Evolutionary conservation across 2,888 invertebrate genomes (phyloP).

Genomic region (Leptarthrus brevirostris): DNA sequence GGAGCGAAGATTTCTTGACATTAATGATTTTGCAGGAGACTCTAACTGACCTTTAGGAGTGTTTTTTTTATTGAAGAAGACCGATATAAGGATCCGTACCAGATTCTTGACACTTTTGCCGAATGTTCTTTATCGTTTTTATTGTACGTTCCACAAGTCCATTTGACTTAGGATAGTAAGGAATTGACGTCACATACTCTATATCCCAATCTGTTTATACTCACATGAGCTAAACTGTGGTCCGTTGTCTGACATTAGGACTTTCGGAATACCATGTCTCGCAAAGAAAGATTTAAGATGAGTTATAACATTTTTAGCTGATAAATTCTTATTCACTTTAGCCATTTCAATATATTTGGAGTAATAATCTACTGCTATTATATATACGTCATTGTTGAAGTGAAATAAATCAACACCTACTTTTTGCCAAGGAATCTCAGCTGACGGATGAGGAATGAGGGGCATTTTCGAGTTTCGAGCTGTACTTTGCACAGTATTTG

Average conservation of each 20-base stretch:
- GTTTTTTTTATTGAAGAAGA: conserved; percentile 52
- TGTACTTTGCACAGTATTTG: background rate
- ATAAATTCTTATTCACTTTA: background rate
- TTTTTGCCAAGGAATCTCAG: conserved; percentile 29
- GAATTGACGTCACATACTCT: background rate
- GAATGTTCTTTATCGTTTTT: background rate
- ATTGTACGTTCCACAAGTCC: background rate
- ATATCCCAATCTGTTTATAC: conserved; percentile 17
- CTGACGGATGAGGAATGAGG: background rate
- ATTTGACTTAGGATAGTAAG: conserved; percentile 3
- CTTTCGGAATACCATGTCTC: conserved; percentile 14
- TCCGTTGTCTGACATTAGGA: conserved; percentile 15
- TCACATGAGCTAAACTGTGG: no score
- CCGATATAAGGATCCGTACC: conserved; percentile 52
- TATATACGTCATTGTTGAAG: conserved; percentile 6
- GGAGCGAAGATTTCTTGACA: conserved; percentile 20
- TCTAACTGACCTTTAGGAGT: conserved; percentile 37
- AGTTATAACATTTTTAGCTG: background rate
- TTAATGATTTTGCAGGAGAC: conserved; percentile 10
- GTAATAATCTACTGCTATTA: conserved; percentile 38
- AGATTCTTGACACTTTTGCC: background rate
- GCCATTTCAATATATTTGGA: conserved; percentile 47
- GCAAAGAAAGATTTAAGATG: conserved; percentile 28
- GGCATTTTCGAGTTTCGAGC: background rate
- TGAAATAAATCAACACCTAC: conserved; percentile 34